Base-by-base conservation (phyloP, 2,888 invertebrate genomes). In the Scelioninae gen. 1 region DNA sequence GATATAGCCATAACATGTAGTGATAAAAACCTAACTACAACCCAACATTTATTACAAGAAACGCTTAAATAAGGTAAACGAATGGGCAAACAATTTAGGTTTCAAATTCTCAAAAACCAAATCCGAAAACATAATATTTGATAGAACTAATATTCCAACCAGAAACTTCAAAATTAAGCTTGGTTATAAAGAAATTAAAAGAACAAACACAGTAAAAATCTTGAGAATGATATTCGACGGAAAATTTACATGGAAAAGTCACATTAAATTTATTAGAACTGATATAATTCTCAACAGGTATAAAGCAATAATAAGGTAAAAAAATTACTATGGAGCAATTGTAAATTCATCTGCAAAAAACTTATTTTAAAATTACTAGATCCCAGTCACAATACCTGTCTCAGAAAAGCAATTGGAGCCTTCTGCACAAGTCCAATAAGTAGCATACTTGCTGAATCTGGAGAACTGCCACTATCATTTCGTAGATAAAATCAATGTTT, bases 31-130 rank as follows among this genome's bases (percentile, higher is more conserved):
- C n/a, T 74, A 15, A 13, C 13, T 9, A 56, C 55, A 8, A 62
- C 53, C 13, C 31, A 55, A 32, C n/a, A 55, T 32, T 7, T 55
- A n/a, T 58, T 23, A 10, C 43, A 13, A 38, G 55, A n/a, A 1
- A 32, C 53, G n/a, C n/a, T n/a, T 55, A 13, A 32, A 55, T 55
- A 32, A 32, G n/a, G 13, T 10, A 45, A 74, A 32, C 11, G 1
- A 53, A 9, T 85, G 80, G 81, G 45, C 81, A 0, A 32, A 65
- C 0, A 56, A 31, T 47, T 68, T 66, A 0, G 85, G 85, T 1
- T 86, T 85, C 32, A 85, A 83, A 74, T 83, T 85, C 32, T 86
- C 85, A 3, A 63, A 49, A 49, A n/a, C 7, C 9, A 49, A 63
- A 63, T 63, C 49, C 5, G 43, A 63, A 34, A 11, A 32, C 7